phyloP scores from a whole-genome alignment of 2,113 vertebrate species.

The Cryptotis parvus region DNA sequence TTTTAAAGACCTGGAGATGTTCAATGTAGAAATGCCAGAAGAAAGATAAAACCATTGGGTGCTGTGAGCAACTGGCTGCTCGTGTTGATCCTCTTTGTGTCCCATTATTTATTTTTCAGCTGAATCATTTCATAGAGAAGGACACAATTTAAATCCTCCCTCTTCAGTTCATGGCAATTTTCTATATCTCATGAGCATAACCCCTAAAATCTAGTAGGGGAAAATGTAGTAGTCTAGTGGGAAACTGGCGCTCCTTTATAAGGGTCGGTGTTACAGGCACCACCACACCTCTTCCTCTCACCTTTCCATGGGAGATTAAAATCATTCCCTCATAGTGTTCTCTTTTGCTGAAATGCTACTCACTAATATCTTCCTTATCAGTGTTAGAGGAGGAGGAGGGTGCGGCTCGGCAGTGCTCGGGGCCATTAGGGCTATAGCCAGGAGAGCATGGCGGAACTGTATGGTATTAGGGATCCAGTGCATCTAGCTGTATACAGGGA shows the following conservation, averaged over 20 bases:
- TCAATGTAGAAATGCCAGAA: neutral
- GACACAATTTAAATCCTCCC: neutral
- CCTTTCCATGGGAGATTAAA: neutral
- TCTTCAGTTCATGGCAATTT: neutral
- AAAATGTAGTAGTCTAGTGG: too few species aligned
- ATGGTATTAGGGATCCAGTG: neutral
- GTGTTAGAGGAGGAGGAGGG: too few species aligned
- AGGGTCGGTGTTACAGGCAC: neutral
- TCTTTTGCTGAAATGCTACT: neutral
- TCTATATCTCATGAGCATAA: too few species aligned
- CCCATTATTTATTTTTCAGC: too few species aligned
- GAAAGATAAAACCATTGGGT: slow-evolving; percentile 25
- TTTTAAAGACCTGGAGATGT: slow-evolving; percentile 15
- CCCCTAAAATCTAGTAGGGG: too few species aligned
- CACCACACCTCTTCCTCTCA: neutral
- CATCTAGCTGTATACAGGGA: neutral
- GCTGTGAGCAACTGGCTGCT: neutral
- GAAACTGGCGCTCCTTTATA: neutral
- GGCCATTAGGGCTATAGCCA: too few species aligned
- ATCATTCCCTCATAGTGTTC: too few species aligned
- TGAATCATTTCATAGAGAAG: too few species aligned
- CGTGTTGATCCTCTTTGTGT: too few species aligned
- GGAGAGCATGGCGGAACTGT: too few species aligned
- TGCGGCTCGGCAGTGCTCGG: too few species aligned
- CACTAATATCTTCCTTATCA: neutral